Base-by-base conservation (phyloP, 2,888 invertebrate genomes). In the Strigamia crassipes region DNA sequence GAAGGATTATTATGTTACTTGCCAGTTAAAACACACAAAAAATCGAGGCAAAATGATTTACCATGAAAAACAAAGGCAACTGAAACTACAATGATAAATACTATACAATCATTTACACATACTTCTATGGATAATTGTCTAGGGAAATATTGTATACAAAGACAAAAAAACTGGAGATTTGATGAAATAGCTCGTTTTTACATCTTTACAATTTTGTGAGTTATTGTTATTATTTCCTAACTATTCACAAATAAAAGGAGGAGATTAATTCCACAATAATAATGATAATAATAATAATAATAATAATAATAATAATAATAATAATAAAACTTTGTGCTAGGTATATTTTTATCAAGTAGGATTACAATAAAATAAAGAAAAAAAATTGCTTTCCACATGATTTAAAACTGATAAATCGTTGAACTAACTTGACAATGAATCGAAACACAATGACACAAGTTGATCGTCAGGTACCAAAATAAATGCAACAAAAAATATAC, bases 71-170 rank as follows among this genome's bases (percentile, higher is more conserved):
- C 73, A 73, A 73, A 27, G 73, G 73, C 73, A 73, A 73, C 73
- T 73, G 27, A 73, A 73, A 73, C 73, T 73, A 73, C 73, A 73
- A 31, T 73, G 73, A 73, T 73, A 73, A 73, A 73, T 73, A 73
- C 73, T 73, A 73, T 73, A 73, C 73, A 73, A 73, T 73, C 73
- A 73, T 73, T 73, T 73, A 73, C 73, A 73, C 73, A 31, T 73
- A 73, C 73, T 31, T 73, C 73, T 73, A 73, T 73, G 13, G 73
- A 73, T 73, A 73, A 56, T 73, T 73, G 73, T 73, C 23, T 73
- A 73, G 73, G 73, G 73, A 73, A 73, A 31, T 73, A 73, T 73
- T 73, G 73, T 73, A 27, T 73, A 73, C 73, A 73, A 73, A 73
- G 73, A 73, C 73, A 73, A 73, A 73, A 73, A 73, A 73, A 73